A percentile compares a stretch with the other conserved stretches of the same genome.
phyloP scores from a whole-genome alignment of 2,888 invertebrate genomes.

The Drosophila quinaria region DNA sequence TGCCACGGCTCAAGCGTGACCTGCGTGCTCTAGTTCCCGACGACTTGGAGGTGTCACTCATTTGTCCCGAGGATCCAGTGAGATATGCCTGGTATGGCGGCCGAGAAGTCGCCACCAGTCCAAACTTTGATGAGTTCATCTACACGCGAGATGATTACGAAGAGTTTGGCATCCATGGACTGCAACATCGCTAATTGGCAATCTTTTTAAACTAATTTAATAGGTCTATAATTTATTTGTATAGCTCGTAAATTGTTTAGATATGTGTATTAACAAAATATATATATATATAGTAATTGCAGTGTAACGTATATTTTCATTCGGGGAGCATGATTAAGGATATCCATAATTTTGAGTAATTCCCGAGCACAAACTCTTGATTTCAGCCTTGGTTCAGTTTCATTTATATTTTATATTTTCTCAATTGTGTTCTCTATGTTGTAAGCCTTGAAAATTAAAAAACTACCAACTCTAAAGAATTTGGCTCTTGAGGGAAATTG shows the following conservation, averaged over 20 bases:
- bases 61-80: conserved; percentile 90
- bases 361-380: too few species aligned
- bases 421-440: too few species aligned
- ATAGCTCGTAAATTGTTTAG: conserved; percentile 16
- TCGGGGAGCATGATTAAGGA: too few species aligned
- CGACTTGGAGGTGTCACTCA: conserved; percentile 91
- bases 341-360: too few species aligned
- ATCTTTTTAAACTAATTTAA: conserved; percentile 5
- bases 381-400: too few species aligned
- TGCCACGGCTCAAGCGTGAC: conserved; percentile 91
- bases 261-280: background rate
- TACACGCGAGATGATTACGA: conserved; percentile 95
- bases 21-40: conserved; percentile 92
- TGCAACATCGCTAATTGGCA: conserved; percentile 52
- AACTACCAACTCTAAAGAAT: too few species aligned
- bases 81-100: conserved; percentile 97
- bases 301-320: background rate
- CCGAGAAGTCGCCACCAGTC: conserved; percentile 90
- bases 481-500: too few species aligned
- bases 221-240: conserved; percentile 17
- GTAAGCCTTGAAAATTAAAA: too few species aligned
- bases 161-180: conserved; percentile 90
- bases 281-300: too few species aligned
- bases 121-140: conserved; percentile 90
- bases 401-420: too few species aligned